Evolutionary conservation across 2,888 invertebrate species (phyloP).

Genomic region (Zygaena filipendulae): DNA sequence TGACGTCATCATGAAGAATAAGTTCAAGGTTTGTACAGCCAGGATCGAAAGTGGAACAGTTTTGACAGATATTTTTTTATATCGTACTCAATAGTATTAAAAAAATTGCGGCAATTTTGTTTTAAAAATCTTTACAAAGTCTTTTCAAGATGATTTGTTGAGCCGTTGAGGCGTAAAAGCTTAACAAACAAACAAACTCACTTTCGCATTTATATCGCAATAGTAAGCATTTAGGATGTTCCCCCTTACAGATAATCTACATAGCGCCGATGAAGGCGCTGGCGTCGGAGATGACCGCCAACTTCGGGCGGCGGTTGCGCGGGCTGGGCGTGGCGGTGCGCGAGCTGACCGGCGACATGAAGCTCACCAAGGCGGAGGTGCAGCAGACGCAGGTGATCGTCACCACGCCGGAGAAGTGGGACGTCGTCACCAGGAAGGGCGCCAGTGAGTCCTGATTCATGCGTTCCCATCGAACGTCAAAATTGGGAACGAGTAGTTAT

Average conservation of each 20-base stretch:
- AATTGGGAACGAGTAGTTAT: neutral
- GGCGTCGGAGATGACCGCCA: conserved; percentile 97
- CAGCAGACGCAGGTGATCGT: conserved; percentile 97
- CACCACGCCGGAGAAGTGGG: conserved; percentile 99
- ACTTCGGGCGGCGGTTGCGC: conserved; percentile 84
- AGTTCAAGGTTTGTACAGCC: conserved; percentile 81
- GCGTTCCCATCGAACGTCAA: too few relatives aligned
- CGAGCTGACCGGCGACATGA: conserved; percentile 98
- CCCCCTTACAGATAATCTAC: conserved; percentile 86
- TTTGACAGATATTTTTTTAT: conserved; percentile 10
- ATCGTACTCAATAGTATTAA: neutral
- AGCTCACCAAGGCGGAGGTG: conserved; percentile 93
- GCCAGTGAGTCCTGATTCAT: conserved; percentile 62
- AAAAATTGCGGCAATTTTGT: neutral
- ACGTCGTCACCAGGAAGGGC: conserved; percentile 97
- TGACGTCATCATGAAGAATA: conserved; percentile 86
- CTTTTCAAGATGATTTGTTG: too few relatives aligned
- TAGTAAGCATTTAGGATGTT: too few relatives aligned
- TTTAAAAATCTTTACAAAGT: neutral
- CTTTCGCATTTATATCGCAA: too few relatives aligned
- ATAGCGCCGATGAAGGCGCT: conserved; percentile 99
- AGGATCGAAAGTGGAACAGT: too few relatives aligned
- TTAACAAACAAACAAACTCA: too few relatives aligned
- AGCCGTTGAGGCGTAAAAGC: too few relatives aligned
- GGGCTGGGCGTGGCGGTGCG: conserved; percentile 83